Base-by-base conservation (phyloP, 2,888 invertebrate genomes). In the Cistogaster globosa region DNA sequence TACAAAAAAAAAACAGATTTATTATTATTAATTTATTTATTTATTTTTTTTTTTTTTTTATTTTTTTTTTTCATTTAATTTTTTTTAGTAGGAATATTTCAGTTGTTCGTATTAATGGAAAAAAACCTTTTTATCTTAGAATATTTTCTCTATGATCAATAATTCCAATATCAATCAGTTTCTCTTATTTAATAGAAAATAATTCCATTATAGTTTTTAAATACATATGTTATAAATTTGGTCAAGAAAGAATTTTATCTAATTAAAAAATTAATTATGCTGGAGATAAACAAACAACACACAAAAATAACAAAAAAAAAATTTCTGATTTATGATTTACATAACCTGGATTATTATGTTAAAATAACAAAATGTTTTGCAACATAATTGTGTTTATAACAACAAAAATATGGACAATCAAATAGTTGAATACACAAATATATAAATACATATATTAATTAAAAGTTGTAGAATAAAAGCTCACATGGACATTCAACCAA, bases 301-400 rank as follows among this genome's bases (percentile, higher is more conserved):
- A 22, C 12, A 0, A 18, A 62, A 38, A 8, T 38, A 42, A 55
- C 26, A 26, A 48, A 4, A 12, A 12, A 4, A n/a, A n/a, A n/a
- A n/a, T n/a, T n/a, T n/a, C n/a, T 45, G 22, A 57, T 53, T 62
- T 51, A 58, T 45, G 60, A 80, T 60, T 60, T 69, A 38, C 62
- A 62, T 75, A 69, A 75, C 67, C 81, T 22, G 48, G 68, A 81
- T 81, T 69, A 55, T 48, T 57, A 51, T 81, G 8, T 57, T 69
- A 36, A 62, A 68, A 62, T 75, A 68, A 75, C 63, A 69, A 75
- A 45, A 62, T 58, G 26, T 63, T 80, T 58, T 67, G 18, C 60
- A 38, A 80, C 65, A 74, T 55, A 60, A 68, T 74, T 81, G 75
- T 12, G 81, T 75, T 26, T 26, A 26, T 75, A 63, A 75, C 36